A percentile compares a stretch with the other conserved stretches of the same genome.
phyloP scores from a whole-genome alignment of 2,113 vertebrate genomes.

The Furnarius figulus region DNA sequence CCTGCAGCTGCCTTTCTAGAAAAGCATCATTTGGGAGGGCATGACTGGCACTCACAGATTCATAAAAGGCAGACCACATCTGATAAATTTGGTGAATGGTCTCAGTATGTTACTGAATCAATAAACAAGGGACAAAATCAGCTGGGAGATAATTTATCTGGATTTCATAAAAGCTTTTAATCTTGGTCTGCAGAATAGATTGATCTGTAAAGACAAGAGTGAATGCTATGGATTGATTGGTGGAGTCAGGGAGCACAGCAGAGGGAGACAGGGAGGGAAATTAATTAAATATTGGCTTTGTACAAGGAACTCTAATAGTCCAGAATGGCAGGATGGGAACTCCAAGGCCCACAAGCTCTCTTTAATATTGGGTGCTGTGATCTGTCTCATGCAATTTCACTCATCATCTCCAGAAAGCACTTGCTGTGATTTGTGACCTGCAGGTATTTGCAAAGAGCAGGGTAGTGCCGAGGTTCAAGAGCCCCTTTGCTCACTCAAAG shows the following conservation, averaged over 20 bases:
- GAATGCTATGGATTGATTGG: neutral
- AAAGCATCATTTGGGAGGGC: constrained; percentile 17
- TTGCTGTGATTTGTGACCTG: neutral
- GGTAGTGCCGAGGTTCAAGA: neutral
- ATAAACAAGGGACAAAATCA: constrained; percentile 63
- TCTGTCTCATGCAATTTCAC: neutral
- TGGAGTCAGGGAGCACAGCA: constrained; percentile 1
- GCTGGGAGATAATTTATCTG: constrained; percentile 24
- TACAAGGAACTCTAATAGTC: neutral
- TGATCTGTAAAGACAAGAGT: constrained; percentile 30
- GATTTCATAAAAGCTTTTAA: constrained; percentile 54
- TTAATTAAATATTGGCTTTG: constrained; percentile 1
- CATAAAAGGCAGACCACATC: constrained; percentile 2
- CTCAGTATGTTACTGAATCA: constrained; percentile 27
- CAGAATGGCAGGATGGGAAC: neutral
- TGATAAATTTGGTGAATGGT: constrained; percentile 46
- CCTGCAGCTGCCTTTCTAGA: constrained; percentile 4
- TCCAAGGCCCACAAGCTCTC: neutral
- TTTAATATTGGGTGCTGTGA: neutral
- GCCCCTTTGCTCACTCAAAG: neutral
- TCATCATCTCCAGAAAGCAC: neutral
- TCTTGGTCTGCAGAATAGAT: neutral
- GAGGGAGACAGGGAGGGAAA: neutral
- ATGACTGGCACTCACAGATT: neutral
- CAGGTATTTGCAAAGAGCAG: neutral